These are phyloP conservation scores for pig (Sus scrofa) DNA, from an alignment of 2,113 vertebrate genomes.

Conservation along the genomic window T2T-Sscrofa CM000816.6:40369001-40369500, in stretches of 20 bases:
- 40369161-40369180: not conserved
- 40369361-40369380: not conserved
- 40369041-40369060: not conserved
- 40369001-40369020: not conserved
- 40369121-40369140: not conserved
- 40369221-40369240: not conserved
- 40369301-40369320: not conserved
- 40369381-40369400: conserved; percentile 40
- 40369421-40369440: conserved; percentile 48
- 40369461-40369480: conserved; percentile 72
- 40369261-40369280: not conserved
- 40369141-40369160: not conserved
- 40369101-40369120: not conserved
- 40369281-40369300: not conserved
- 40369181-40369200: not conserved
- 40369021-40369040: not conserved
- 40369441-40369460: not conserved
- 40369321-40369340: not conserved
- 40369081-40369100: not conserved
- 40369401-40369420: conserved; percentile 44
- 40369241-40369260: not conserved
- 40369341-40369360: conserved; percentile 58
- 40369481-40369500: conserved; percentile 16
- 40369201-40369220: not conserved
- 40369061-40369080: not conserved